Percentiles rank a stretch among this genome's conserved stretches.
Evolutionary conservation across 2,888 invertebrate genomes (phyloP).

Genomic region (Drosophila yooni): DNA sequence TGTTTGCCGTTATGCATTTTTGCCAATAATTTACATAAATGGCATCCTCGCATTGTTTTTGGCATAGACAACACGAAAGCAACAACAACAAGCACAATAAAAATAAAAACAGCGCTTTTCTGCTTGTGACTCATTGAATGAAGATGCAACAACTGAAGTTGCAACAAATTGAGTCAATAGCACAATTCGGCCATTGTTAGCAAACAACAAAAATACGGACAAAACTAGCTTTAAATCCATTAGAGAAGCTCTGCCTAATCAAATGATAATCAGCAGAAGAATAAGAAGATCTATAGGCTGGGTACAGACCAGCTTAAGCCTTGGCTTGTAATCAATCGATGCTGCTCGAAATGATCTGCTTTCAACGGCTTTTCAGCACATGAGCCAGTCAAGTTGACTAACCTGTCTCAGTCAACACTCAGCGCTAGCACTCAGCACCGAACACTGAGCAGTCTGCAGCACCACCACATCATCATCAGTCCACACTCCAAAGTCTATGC

Average conservation of each 20-base stretch:
- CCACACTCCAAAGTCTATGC: slow-evolving; percentile 48
- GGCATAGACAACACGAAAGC: slow-evolving; percentile 41
- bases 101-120: slow-evolving; percentile 26
- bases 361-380: not conserved
- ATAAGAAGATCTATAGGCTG: not conserved
- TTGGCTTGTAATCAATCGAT: not conserved
- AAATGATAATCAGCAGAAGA: not conserved
- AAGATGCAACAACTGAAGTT: slow-evolving; percentile 14
- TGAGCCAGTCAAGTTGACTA: slow-evolving; percentile 46
- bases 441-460: slow-evolving; percentile 1
- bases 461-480: slow-evolving; percentile 2
- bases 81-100: slow-evolving; percentile 1
- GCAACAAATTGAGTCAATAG: slow-evolving; percentile 20
- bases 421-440: not conserved
- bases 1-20: slow-evolving; percentile 81
- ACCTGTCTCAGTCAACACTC: slow-evolving; percentile 44
- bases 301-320: not conserved
- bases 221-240: not conserved
- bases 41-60: slow-evolving; percentile 38
- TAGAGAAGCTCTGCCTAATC: not conserved
- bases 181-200: not conserved
- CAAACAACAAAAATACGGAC: rapidly evolving
- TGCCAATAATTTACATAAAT: slow-evolving; percentile 80
- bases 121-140: slow-evolving; percentile 27
- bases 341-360: not conserved